A percentile compares a stretch with the other conserved stretches of the same genome.
Conservation (phyloP, 2,797 vertebrate genomes). For the Pseudochromis fuscus region DNA sequence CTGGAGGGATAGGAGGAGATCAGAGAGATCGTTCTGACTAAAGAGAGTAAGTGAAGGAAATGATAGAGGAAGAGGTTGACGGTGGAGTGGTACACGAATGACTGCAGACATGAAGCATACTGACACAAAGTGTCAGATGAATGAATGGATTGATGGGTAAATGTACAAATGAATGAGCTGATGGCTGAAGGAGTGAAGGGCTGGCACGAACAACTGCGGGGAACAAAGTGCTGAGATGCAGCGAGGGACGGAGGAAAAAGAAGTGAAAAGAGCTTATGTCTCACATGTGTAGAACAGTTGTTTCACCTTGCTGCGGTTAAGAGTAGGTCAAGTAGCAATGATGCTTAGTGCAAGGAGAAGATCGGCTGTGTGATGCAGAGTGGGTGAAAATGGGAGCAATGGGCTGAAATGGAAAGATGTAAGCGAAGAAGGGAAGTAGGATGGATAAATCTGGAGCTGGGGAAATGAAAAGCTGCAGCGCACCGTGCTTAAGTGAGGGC, state of each 20-base stretch:
- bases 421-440: slow-evolving; percentile 30
- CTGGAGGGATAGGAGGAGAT: slow-evolving; percentile 46
- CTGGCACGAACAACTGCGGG: slow-evolving; percentile 10
- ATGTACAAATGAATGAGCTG: slow-evolving; percentile 40
- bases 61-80: slow-evolving; percentile 16
- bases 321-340: slow-evolving; percentile 74
- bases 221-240: slow-evolving; percentile 20
- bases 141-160: slow-evolving; percentile 41
- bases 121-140: slow-evolving; percentile 43
- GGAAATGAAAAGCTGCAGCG: slow-evolving; percentile 56
- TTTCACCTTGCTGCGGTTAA: slow-evolving; percentile 68
- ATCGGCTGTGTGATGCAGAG: slow-evolving; percentile 48
- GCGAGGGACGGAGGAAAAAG: background rate
- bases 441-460: slow-evolving; percentile 62
- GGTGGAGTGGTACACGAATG: slow-evolving; percentile 11
- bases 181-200: slow-evolving; percentile 19
- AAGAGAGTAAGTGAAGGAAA: slow-evolving; percentile 25
- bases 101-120: slow-evolving; percentile 17
- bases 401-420: slow-evolving; percentile 61
- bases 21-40: slow-evolving; percentile 43
- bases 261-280: slow-evolving; percentile 53
- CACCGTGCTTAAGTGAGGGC: slow-evolving; percentile 65
- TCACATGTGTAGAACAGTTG: slow-evolving; percentile 65
- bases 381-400: slow-evolving; percentile 63
- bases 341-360: slow-evolving; percentile 55